Evolutionary conservation across 2,888 invertebrate genomes (phyloP).

Genomic region (Stegana nigrithorax): DNA sequence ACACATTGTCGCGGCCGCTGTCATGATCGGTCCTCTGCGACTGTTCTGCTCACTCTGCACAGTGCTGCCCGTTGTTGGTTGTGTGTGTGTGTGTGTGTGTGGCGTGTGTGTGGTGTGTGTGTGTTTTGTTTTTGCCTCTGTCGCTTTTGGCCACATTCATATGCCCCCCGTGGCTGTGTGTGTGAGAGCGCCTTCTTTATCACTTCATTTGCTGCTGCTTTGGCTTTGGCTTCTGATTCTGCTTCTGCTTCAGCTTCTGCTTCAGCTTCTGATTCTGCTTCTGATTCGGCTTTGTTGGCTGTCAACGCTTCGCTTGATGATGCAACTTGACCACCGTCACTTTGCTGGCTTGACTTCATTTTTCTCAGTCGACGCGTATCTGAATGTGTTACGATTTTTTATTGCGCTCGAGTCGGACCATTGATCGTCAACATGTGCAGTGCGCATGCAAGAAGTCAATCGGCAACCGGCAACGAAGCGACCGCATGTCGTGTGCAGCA

Average conservation of each 20-base stretch:
- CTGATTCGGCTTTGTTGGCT: conserved; percentile 18
- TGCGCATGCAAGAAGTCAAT: neutral
- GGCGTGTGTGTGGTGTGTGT: conserved; percentile 26
- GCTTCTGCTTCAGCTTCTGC: too few relatives aligned
- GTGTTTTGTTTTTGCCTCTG: too few relatives aligned
- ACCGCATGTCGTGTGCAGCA: conserved; percentile 60
- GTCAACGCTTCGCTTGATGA: conserved; percentile 23
- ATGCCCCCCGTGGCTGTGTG: conserved; percentile 33
- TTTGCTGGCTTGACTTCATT: conserved; percentile 31
- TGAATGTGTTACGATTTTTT: conserved; percentile 16
- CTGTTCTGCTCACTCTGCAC: neutral
- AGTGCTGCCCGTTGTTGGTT: too few relatives aligned
- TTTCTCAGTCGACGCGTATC: conserved; percentile 23
- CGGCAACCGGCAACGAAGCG: conserved; percentile 32
- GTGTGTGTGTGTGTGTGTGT: too few relatives aligned
- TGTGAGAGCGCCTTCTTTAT: conserved; percentile 61
- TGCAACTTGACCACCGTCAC: conserved; percentile 58
- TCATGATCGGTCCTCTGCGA: neutral
- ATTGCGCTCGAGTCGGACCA: neutral
- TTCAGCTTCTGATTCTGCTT: conserved; percentile 42
- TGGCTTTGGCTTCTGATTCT: conserved; percentile 6
- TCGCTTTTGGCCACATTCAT: conserved; percentile 26
- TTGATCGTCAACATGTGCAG: conserved; percentile 15
- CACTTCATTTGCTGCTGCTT: conserved; percentile 55
- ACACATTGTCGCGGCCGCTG: conserved; percentile 1